Base-by-base conservation (phyloP, 2,113 vertebrate species). In the Ctenodactylus gundi region DNA sequence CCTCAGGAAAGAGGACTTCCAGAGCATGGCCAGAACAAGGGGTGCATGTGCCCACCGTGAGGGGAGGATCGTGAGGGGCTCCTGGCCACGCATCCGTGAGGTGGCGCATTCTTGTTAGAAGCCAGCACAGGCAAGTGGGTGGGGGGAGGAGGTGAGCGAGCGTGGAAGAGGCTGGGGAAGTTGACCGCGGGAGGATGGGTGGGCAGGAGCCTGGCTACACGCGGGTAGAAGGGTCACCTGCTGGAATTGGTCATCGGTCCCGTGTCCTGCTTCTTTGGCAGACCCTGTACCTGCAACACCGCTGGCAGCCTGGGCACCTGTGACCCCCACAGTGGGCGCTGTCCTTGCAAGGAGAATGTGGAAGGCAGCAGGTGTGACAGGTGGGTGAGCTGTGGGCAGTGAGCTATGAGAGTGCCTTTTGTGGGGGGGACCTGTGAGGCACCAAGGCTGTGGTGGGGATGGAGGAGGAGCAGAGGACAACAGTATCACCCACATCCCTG, bases 351-450 rank as follows among this genome's bases (percentile, higher is more conserved):
- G 94, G 85, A 95, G 27, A 98, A 98, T 7, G 99, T 99, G 94
- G 99, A 99, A 96, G 99, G 99, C 21, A 96, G 98, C 25, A 67
- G 97, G 84, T 99, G 99, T 94, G 98, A 99, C 98, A 99, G 99
- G 99, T 99, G 62, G 94, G 97, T 44, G 39, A 83, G 0, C 0
- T 0, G 4, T 0, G 27, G 0, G 2, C 29, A 0, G 0, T 0
- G 4, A 41, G 58, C 87, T 39, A 23, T 11, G 44, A 57, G 10
- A 4, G 53, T 41, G 84, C 29, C 72, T 17, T 31, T 3, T n/a
- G n/a, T n/a, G 0, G 41, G 76, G 34, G 46, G 70, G 13, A 8
- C 12, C 17, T 34, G 20, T 1, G 10, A 62, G 68, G 60, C 5
- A 36, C 39, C 3, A 31, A 60, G 25, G n/a, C 49, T 21, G 23